Evolutionary conservation across 2,888 invertebrate species (phyloP), one percentile per base, ranked within the genome.

Genomic region (Andrena marginata): DNA sequence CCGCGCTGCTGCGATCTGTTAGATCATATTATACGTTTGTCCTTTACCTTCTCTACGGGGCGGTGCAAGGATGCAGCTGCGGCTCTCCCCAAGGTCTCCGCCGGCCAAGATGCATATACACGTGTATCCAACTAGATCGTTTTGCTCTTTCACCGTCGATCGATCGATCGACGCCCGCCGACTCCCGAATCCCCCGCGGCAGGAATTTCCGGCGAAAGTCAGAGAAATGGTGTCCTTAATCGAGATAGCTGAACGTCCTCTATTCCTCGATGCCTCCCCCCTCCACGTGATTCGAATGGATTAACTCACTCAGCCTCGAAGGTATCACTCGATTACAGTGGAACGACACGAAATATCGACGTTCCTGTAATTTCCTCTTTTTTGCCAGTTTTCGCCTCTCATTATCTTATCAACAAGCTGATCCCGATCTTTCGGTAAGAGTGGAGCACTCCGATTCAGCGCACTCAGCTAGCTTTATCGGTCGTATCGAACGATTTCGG

Each of bases 361-460:
- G 54, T 77, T 77, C 77, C 78, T 60, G 62, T 73, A 26, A 78
- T 64, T 26, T 13, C 8, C 8, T 1, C 8, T 51, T 78, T 80
- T 84, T 75, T 77, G 26, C 42, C 69, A 64, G n/a, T 69, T 6
- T 86, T 77, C 80, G 78, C 54, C 78, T 78, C 13, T 3, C 23
- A 64, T 88, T 92, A 92, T 92, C 92, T 92, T 92, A 92, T 92
- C 92, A 73, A 51, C 51, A 54, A 76, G 51, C 69, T 77, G 77
- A 79, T 75, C 71, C 60, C 78, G 64, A 77, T 80, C 82, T 87
- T 85, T 88, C 80, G 85, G 80, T 85, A 85, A 90, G 87, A 90
- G 80, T 68, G 72, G 69, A 70, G 77, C 77, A 76, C 51, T 35
- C n/a, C 48, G 26, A 49, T 65, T 62, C 85, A 84, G 86, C 82